Conservation (phyloP, 2,797 vertebrate species). For the Danio aesculapii region DNA sequence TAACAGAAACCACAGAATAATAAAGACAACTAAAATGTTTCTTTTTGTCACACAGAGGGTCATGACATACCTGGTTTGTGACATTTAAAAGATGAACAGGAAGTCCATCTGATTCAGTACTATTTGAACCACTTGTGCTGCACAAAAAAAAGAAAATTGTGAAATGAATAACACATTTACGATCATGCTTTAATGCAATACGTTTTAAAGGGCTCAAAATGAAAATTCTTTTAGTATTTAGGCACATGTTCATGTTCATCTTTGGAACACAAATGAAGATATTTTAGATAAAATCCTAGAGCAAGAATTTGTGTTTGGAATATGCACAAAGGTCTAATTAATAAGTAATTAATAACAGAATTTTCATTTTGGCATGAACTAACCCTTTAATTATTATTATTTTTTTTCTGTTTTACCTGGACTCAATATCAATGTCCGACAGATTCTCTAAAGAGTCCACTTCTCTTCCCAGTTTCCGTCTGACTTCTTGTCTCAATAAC, state of each 20-base stretch:
- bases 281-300: too few relatives aligned
- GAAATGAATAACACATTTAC: background rate
- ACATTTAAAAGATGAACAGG: constrained; percentile 76
- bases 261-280: too few relatives aligned
- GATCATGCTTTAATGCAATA: background rate
- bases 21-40: background rate
- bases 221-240: too few relatives aligned
- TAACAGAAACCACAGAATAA: constrained; percentile 57
- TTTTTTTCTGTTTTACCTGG: constrained; percentile 79
- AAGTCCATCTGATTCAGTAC: constrained; percentile 86
- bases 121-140: constrained; percentile 94
- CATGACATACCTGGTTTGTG: constrained; percentile 62
- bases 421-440: constrained; percentile 88
- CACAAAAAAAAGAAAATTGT: constrained; percentile 44
- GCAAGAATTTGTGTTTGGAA: too few relatives aligned
- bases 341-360: too few relatives aligned
- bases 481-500: constrained; percentile 75
- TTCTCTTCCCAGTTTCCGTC: constrained; percentile 74
- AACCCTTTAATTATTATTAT: too few relatives aligned
- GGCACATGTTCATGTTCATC: too few relatives aligned
- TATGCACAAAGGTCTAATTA: too few relatives aligned
- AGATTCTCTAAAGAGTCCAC: constrained; percentile 73
- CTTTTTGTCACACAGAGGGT: background rate
- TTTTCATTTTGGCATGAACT: too few relatives aligned
- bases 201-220: background rate